Evolutionary conservation across 37 sponge, comb jelly and placozoan species (phyloP).

Genomic region (Cladorhizidae sp.): DNA sequence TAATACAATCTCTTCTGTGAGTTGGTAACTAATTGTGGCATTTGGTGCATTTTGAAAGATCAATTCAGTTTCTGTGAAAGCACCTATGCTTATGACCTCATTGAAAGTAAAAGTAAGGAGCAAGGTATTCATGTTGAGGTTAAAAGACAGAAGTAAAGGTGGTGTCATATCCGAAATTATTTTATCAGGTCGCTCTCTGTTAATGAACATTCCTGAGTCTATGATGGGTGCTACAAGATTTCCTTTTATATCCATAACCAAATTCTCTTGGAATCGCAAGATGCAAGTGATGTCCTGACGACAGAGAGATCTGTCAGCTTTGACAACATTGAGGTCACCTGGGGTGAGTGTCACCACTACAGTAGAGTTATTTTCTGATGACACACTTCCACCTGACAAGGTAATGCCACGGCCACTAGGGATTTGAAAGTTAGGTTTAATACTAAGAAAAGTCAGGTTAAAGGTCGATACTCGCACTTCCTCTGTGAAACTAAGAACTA

Average conservation of each 20-base stretch:
- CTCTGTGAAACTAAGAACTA: constrained; percentile 77
- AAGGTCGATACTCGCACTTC: constrained; percentile 68
- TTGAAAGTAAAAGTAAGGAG: constrained; percentile 63
- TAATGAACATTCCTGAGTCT: constrained; percentile 3
- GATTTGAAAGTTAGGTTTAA: constrained; percentile 34
- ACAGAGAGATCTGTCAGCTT: constrained; percentile 47
- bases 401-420: constrained; percentile 32
- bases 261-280: constrained; percentile 45
- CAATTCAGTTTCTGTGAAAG: constrained; percentile 39
- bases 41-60: constrained; percentile 60
- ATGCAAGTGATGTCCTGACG: constrained; percentile 29
- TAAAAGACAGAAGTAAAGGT: constrained; percentile 61
- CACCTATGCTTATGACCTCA: constrained; percentile 77
- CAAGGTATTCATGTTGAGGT: constrained; percentile 71
- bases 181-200: constrained; percentile 19
- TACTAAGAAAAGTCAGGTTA: constrained; percentile 57
- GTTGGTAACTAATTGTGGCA: constrained; percentile 44
- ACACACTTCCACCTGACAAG: constrained; percentile 31
- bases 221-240: constrained; percentile 57
- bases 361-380: constrained; percentile 39
- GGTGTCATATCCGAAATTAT: constrained; percentile 72
- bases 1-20: constrained; percentile 39
- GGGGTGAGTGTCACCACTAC: constrained; percentile 44
- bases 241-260: constrained; percentile 71
- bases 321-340: constrained; percentile 67